A percentile compares a stretch with the other conserved stretches of the same genome.
Evolutionary conservation across 2,113 vertebrate genomes (phyloP).

Genomic region (Aptenodytes forsteri): DNA sequence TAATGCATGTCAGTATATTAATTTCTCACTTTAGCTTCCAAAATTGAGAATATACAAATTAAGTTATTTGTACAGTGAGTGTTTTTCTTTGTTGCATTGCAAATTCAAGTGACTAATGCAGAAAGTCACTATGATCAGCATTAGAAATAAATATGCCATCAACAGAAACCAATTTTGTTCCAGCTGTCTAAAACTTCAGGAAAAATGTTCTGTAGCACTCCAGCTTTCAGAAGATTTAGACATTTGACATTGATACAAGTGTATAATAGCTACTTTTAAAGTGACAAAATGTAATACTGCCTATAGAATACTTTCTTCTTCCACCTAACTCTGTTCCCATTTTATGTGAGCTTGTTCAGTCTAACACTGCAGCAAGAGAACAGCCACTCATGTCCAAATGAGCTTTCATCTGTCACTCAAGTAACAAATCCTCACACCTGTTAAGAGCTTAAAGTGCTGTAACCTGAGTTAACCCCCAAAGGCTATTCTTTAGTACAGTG

Average conservation of each 20-base stretch:
- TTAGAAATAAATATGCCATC: constrained; percentile 16
- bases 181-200: constrained; percentile 19
- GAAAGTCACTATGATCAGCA: neutral
- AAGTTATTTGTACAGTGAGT: neutral
- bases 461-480: constrained; percentile 18
- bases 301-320: neutral
- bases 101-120: constrained; percentile 1
- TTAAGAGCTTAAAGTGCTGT: neutral
- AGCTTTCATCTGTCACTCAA: neutral
- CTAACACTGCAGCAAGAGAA: neutral
- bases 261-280: constrained; percentile 31
- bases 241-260: constrained; percentile 23
- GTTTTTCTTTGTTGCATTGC: neutral
- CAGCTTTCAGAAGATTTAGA: constrained; percentile 19
- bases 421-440: constrained; percentile 22
- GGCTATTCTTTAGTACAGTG: neutral
- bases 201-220: neutral
- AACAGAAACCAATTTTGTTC: constrained; percentile 18
- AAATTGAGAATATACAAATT: neutral
- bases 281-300: neutral
- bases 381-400: neutral
- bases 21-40: neutral
- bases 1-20: neutral
- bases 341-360: neutral
- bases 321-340: constrained; percentile 2